Conservation (phyloP, 1,140 invertebrate species). For the Drosophila obscura region DNA sequence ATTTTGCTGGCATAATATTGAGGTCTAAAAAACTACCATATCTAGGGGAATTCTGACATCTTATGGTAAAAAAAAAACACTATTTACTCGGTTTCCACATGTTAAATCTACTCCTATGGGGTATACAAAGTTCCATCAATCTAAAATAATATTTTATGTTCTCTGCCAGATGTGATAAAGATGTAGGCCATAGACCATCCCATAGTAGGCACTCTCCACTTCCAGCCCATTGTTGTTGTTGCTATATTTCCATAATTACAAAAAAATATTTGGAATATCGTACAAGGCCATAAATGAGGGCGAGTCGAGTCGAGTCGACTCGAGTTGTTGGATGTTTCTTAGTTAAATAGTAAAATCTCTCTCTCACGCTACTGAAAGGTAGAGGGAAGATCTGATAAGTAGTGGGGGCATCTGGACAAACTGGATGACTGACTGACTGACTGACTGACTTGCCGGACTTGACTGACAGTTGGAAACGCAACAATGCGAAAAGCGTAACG, state of each 20-base stretch:
- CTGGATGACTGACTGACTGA: constrained; percentile 33
- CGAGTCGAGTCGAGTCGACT: constrained; percentile 27
- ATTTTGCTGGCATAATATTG: too few relatives aligned
- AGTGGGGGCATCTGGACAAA: constrained; percentile 14
- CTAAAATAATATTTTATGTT: constrained; percentile 1
- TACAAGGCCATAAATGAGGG: constrained; percentile 71
- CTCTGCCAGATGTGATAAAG: constrained; percentile 46
- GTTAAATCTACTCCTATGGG: not conserved
- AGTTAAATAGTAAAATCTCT: constrained; percentile 37
- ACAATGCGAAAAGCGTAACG: constrained; percentile 76
- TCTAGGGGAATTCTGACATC: too few relatives aligned
- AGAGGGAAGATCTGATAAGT: constrained; percentile 28
- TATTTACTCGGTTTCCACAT: too few relatives aligned
- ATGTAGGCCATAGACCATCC: constrained; percentile 39
- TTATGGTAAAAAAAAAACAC: too few relatives aligned
- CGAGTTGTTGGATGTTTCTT: constrained; percentile 27
- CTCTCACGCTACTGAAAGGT: constrained; percentile 31
- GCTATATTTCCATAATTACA: constrained; percentile 72
- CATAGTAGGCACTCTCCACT: not conserved
- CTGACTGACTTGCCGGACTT: constrained; percentile 16
- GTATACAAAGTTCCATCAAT: not conserved
- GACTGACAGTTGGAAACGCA: constrained; percentile 63
- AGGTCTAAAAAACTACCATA: not conserved
- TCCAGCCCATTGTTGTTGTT: constrained; percentile 38
- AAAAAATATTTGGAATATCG: constrained; percentile 73